Percentiles rank a stretch among this genome's conserved stretches.
These are phyloP conservation scores for Melanotaenia parkinsoni DNA, from an alignment of 2,797 vertebrate species.

Conservation along the genomic window DNA sequence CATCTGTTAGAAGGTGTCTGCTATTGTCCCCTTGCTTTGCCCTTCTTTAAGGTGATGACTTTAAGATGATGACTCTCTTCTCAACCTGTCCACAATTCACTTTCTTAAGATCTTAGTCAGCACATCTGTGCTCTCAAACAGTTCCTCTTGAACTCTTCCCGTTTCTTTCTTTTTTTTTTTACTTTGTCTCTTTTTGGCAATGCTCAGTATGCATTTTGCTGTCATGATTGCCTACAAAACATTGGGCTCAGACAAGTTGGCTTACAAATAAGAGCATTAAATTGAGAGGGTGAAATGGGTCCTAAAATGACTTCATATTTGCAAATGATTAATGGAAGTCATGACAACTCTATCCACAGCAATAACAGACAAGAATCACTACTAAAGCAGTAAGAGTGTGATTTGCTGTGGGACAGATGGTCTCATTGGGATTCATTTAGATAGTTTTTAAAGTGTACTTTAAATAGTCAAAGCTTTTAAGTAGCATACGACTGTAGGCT, in stretches of 20 bases:
- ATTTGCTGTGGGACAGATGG: not conserved
- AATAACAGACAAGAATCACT: constrained; percentile 11
- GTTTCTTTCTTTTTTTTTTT: not conserved
- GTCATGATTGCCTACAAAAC: constrained; percentile 2
- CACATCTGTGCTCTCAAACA: constrained; percentile 54
- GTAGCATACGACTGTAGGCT: not conserved
- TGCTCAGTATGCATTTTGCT: not conserved
- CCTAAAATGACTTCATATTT: not conserved
- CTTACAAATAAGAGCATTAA: not conserved
- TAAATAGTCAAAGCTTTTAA: not conserved
- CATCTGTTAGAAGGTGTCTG: constrained; percentile 63
- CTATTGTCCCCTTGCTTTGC: constrained; percentile 36
- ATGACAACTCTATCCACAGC: not conserved
- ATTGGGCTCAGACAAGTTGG: constrained; percentile 16
- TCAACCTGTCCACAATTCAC: constrained; percentile 36
- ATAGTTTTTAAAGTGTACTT: not conserved
- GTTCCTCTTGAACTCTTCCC: constrained; percentile 24
- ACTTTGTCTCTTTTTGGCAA: not conserved
- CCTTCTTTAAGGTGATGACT: constrained; percentile 27
- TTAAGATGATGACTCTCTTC: constrained; percentile 6
- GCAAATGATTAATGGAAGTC: constrained; percentile 1
- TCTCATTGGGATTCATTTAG: not conserved
- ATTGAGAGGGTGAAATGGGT: not conserved
- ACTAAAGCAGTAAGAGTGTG: not conserved
- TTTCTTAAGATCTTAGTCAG: constrained; percentile 47